A percentile compares a stretch with the other conserved stretches of the same genome.
phyloP scores from a whole-genome alignment of 1,140 invertebrate genomes.

The Ostrea edulis region DNA sequence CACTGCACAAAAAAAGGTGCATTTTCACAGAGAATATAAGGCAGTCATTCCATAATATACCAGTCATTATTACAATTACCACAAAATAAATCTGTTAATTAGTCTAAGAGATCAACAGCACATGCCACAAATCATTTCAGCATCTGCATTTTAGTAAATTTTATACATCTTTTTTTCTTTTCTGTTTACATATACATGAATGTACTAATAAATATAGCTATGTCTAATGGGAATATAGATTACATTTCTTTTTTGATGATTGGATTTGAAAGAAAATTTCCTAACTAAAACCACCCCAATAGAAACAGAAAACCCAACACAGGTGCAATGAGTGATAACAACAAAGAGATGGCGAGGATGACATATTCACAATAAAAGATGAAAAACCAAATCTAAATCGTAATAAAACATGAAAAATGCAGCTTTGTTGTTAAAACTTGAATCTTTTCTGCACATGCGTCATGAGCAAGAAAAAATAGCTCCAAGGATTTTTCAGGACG shows the following conservation, averaged over 20 bases:
- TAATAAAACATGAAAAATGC: too few relatives aligned
- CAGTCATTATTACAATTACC: not conserved
- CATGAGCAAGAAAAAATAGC: too few relatives aligned
- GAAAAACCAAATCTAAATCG: too few relatives aligned
- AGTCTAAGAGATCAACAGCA: not conserved
- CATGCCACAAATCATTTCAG: not conserved
- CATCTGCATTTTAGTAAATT: not conserved
- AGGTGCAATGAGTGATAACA: not conserved
- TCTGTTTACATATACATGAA: not conserved
- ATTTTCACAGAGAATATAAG: not conserved
- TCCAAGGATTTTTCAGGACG: too few relatives aligned
- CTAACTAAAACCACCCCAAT: conserved; percentile 9
- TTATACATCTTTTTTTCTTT: not conserved
- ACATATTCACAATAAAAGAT: too few relatives aligned
- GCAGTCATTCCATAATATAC: conserved; percentile 15
- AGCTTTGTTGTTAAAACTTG: too few relatives aligned
- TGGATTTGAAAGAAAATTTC: not conserved
- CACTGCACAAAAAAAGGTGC: not conserved
- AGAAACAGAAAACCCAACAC: not conserved
- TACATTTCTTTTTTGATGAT: not conserved
- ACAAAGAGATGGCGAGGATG: too few relatives aligned
- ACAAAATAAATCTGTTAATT: not conserved
- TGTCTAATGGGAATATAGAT: not conserved
- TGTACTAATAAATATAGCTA: conserved; percentile 8
- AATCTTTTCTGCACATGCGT: too few relatives aligned